Conservation (phyloP, 2,888 invertebrate species). For the Cyrtodaria siliqua region DNA sequence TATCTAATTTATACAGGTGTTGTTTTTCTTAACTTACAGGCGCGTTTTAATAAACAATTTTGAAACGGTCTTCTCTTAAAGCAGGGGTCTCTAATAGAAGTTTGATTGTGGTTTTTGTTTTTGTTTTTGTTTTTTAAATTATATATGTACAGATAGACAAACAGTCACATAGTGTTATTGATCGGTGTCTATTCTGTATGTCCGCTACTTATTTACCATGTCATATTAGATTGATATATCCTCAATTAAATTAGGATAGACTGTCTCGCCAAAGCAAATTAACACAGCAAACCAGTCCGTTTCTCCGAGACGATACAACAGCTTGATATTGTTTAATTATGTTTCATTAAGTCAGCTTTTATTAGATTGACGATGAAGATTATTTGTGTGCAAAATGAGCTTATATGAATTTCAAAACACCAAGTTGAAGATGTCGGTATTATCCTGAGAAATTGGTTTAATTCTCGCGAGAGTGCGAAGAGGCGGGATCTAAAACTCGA, state of each 20-base stretch:
- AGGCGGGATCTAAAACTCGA: constrained; percentile 12
- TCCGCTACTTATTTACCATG: constrained; percentile 42
- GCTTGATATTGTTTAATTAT: constrained; percentile 38
- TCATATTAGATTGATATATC: constrained; percentile 53
- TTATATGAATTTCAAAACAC: constrained; percentile 47
- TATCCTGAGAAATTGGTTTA: constrained; percentile 15
- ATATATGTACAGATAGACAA: too few species aligned
- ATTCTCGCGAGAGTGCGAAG: constrained; percentile 36
- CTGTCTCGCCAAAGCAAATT: constrained; percentile 39
- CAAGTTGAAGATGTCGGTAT: constrained; percentile 19
- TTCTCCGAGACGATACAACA: constrained; percentile 25
- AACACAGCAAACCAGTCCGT: constrained; percentile 35
- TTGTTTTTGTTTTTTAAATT: too few species aligned
- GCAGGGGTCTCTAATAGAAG: too few species aligned
- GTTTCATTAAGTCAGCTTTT: constrained; percentile 29
- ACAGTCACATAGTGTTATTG: constrained; percentile 13
- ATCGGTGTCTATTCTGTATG: constrained; percentile 24
- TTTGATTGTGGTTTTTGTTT: too few species aligned
- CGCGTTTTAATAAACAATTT: too few species aligned
- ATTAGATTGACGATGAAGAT: constrained; percentile 42
- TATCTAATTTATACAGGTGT: too few species aligned
- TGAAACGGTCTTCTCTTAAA: too few species aligned
- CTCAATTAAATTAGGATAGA: constrained; percentile 46
- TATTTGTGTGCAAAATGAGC: constrained; percentile 25
- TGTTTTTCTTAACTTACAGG: too few species aligned